Conservation (phyloP, 2,888 invertebrate genomes). For the Aquatica leii region DNA sequence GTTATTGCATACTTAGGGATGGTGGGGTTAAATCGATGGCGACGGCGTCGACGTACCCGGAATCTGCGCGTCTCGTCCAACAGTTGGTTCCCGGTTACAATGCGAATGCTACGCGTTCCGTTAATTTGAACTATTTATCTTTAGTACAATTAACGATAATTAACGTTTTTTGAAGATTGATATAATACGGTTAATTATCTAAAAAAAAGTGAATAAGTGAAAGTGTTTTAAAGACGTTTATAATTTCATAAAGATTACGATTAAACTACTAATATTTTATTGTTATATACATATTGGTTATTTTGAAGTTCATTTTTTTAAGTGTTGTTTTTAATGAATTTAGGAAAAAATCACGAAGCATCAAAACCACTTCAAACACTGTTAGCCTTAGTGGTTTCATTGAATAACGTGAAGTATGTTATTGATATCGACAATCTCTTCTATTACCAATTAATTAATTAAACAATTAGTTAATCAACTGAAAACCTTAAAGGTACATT, state of each 20-base stretch:
- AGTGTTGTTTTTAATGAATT: too few species aligned
- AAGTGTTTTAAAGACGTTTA: conserved; percentile 23
- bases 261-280: too few species aligned
- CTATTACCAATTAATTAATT: not conserved
- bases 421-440: not conserved
- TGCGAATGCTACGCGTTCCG: conserved; percentile 42
- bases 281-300: too few species aligned
- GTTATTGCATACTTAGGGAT: conserved; percentile 33
- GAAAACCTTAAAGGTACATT: not conserved
- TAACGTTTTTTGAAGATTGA: not conserved
- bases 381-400: not conserved
- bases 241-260: too few species aligned
- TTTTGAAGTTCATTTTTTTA: conserved; percentile 19
- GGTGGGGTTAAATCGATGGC: conserved; percentile 41
- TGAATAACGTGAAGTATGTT: not conserved
- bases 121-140: conserved; percentile 28
- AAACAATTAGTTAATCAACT: not conserved
- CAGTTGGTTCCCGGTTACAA: conserved; percentile 60
- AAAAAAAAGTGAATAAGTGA: conserved; percentile 24
- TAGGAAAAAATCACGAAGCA: too few species aligned
- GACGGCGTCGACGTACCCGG: conserved; percentile 47
- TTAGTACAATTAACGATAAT: conserved; percentile 20
- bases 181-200: conserved; percentile 11
- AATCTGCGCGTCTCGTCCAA: conserved; percentile 53
- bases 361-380: not conserved